Conservation (phyloP, 2,113 vertebrate species). For the Alligator mississippiensis region DNA sequence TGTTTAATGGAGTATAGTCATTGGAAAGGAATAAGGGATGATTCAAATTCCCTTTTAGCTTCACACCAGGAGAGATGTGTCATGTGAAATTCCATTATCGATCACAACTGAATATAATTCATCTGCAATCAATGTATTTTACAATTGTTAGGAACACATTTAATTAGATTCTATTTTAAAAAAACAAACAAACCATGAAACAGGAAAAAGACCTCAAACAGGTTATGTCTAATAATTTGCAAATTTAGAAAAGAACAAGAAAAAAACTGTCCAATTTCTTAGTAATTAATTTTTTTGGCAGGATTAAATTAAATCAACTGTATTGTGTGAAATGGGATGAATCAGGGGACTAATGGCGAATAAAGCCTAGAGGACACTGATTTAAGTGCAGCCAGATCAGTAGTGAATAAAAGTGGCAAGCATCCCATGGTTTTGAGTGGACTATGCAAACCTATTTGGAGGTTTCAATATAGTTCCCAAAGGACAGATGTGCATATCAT, state of each 20-base stretch:
- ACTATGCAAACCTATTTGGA: not conserved
- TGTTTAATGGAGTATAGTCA: not conserved
- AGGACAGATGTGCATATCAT: not conserved
- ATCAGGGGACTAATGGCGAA: not conserved
- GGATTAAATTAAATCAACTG: conserved; percentile 23
- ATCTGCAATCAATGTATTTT: conserved; percentile 46
- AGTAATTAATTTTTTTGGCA: not conserved
- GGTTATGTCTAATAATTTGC: conserved; percentile 26
- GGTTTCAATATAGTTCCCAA: not conserved
- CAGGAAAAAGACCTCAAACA: not conserved
- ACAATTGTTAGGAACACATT: conserved; percentile 30
- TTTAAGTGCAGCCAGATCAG: conserved; percentile 11
- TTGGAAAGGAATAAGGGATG: not conserved
- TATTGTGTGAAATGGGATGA: conserved; percentile 13
- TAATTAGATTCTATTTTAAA: conserved; percentile 61
- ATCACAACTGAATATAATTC: conserved; percentile 32
- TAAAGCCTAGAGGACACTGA: not conserved
- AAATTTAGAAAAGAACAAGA: not conserved
- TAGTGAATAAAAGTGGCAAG: not conserved
- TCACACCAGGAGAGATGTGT: conserved; percentile 56
- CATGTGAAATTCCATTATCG: conserved; percentile 36
- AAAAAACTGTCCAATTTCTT: not conserved
- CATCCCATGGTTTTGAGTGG: not conserved
- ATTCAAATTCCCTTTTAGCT: conserved; percentile 48
- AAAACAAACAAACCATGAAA: not conserved